Evolutionary conservation across 2,113 vertebrate genomes (phyloP), one percentile per base, ranked within the genome.

Genomic region (Vicugna pacos): DNA sequence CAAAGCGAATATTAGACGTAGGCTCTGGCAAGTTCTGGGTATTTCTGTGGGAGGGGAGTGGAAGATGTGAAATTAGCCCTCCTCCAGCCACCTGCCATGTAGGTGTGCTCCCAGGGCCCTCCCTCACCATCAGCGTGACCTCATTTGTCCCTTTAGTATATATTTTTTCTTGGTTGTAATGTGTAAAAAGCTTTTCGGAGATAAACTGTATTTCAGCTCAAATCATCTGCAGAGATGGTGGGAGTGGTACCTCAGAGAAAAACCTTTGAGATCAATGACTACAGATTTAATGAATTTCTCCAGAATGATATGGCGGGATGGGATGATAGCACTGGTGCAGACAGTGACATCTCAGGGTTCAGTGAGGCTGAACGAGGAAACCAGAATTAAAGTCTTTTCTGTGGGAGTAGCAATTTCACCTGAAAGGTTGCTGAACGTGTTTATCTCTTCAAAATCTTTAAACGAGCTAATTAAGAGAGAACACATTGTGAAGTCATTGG

Each of bases 401-500:
- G 50, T 75, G 38, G 32, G 13, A n/a, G 22, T 24, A 73, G 60
- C 77, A 82, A 8, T 77, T 91, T 89, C 38, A 64, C 72, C 77
- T 42, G 82, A 69, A 94, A 95, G 76, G 48, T 64, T 89, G 54
- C 72, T 15, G 1, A 32, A 56, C 80, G 54, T 67, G 19, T 88
- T 88, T 77, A 89, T 94, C 76, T 11, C 76, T 62, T 91, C 54
- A 38, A 2, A 64, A 38, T 96, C 81, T 93, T 91, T 89, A 97
- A 83, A 87, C 7, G 70, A 94, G 50, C 48, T 75, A 86, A 95
- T 85, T 67, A 86, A 95, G 84, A 86, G 52, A 89, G 93, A 89
- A 94, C 3, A 42, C 52, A 13, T 11, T 65, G 35, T 26, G 48
- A 95, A 94, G 84, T 88, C 54, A 28, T 56, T 91, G 12, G 89